A percentile compares a stretch with the other conserved stretches of the same genome.
Evolutionary conservation across 2,888 invertebrate genomes (phyloP).

Genomic region (Minunthozetes semirufus): DNA sequence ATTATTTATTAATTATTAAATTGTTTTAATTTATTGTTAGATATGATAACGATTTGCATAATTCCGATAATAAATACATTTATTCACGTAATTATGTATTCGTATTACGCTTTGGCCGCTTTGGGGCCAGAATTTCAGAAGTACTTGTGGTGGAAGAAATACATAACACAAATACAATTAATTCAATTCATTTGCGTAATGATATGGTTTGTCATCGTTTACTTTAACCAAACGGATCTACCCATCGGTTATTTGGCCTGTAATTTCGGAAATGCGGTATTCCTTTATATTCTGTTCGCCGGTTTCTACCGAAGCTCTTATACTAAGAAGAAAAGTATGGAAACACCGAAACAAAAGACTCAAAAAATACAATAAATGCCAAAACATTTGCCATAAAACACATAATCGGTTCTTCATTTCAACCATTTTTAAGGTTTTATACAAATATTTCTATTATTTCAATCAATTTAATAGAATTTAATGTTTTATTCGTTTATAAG

Average conservation of each 20-base stretch:
- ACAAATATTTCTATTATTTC: background rate
- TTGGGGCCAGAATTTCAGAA: conserved; percentile 27
- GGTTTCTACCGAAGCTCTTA: conserved; percentile 27
- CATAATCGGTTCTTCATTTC: background rate
- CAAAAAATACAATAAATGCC: background rate
- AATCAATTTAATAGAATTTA: no score
- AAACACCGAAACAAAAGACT: background rate
- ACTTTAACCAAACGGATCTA: background rate
- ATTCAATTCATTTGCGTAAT: conserved; percentile 32
- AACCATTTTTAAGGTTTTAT: background rate
- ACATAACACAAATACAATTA: conserved; percentile 34
- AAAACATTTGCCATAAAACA: background rate
- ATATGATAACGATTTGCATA: conserved; percentile 19
- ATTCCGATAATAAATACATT: conserved; percentile 45
- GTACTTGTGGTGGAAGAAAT: conserved; percentile 36
- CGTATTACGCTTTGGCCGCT: conserved; percentile 34
- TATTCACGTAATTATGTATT: conserved; percentile 35
- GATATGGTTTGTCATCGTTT: conserved; percentile 24
- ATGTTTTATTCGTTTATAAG: no score
- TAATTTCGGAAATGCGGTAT: conserved; percentile 28
- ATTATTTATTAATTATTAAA: background rate
- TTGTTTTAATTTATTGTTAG: conserved; percentile 34
- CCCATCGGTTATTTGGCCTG: conserved; percentile 30
- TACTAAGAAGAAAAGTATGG: background rate
- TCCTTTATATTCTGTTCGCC: conserved; percentile 28